phyloP scores from a whole-genome alignment of 2,888 invertebrate genomes.

The Apodemia duryi region DNA sequence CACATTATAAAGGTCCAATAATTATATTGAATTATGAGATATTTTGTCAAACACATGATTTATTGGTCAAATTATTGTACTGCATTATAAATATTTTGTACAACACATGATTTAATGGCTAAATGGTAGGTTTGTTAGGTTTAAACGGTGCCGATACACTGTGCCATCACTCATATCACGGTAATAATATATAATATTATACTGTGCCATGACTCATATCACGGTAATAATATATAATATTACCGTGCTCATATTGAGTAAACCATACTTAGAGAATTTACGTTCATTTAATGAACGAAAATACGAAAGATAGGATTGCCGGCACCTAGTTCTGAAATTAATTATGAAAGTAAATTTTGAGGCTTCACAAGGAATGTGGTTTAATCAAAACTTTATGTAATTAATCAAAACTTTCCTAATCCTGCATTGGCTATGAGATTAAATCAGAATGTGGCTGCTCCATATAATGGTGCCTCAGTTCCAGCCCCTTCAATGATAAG shows the following conservation, averaged over 20 bases:
- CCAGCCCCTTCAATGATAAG: conserved; percentile 50
- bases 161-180: neutral
- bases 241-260: neutral
- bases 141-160: neutral
- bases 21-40: no score
- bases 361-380: conserved; percentile 8
- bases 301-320: neutral
- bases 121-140: no score
- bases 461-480: conserved; percentile 53
- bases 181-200: no score
- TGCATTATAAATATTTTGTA: no score
- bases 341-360: conserved; percentile 9
- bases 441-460: conserved; percentile 54
- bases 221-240: no score
- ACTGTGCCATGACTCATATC: no score
- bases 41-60: no score
- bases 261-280: neutral
- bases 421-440: conserved; percentile 66
- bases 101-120: no score
- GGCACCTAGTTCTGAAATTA: neutral
- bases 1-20: no score
- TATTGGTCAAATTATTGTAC: no score
- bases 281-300: neutral
- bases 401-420: conserved; percentile 54
- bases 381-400: conserved; percentile 21